Base-by-base conservation (phyloP, 2,888 invertebrate species). In the Apodemia zela region DNA sequence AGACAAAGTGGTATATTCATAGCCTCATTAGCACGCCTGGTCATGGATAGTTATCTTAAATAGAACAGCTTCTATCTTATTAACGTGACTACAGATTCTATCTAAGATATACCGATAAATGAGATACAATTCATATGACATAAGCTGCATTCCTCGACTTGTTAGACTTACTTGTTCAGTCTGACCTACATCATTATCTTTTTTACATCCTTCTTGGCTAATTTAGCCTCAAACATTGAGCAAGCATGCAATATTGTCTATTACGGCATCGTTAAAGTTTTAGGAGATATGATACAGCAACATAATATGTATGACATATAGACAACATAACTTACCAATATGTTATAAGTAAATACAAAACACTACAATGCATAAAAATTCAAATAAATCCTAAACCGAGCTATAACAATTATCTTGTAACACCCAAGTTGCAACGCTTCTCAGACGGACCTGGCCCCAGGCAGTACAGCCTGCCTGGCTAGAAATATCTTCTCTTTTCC, bases 141-240 rank as follows among this genome's bases (percentile, higher is more conserved):
- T 68, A 68, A 68, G 63, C 64, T 25, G 60, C 68, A 68, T 68
- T 67, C 67, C 67, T 61, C 60, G 66, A 63, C 63, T 62, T 38
- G 54, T 64, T 61, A 63, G 65, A 59, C 10, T 13, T 63, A 11
- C 54, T 42, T 42, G 60, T 63, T 57, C 62, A 29, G 29, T 67
- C 59, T 54, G 66, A 64, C 67, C 70, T 59, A 70, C 54, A 70
- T 69, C 60, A 64, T 68, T 67, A 67, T 68, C 66, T 47, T 63
- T 51, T 51, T 64, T 58, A 65, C 65, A 66, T 67, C 67, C 68
- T 67, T 65, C 58, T 65, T 62, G 35, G 64, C 59, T 63, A n/a
- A 42, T 42, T 42, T 42, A 15, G 35, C 42, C 13, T 11, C 25
- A 25, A 54, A 54, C 25, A 54, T 25, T 21, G 54, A 25, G 21